Evolutionary conservation across 2,888 invertebrate genomes (phyloP).

Genomic region (Marronus borbonicus): DNA sequence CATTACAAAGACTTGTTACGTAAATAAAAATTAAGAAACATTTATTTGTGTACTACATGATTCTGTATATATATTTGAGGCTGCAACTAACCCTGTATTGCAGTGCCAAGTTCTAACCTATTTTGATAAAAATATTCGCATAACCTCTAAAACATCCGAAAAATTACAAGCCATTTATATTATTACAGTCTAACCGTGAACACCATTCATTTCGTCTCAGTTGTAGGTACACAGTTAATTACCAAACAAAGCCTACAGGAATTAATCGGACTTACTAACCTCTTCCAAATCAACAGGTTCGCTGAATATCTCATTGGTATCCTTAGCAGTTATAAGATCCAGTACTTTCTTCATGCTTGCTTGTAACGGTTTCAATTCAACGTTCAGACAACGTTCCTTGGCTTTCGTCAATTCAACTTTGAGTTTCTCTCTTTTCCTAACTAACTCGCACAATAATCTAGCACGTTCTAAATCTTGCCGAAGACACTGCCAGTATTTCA

Average conservation of each 20-base stretch:
- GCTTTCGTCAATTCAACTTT: constrained; percentile 90
- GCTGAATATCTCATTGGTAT: constrained; percentile 90
- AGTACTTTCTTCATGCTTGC: constrained; percentile 84
- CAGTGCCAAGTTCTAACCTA: no score
- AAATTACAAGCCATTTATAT: no score
- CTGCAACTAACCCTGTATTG: no score
- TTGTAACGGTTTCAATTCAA: constrained; percentile 87
- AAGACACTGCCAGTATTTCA: constrained; percentile 85
- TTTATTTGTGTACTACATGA: no score
- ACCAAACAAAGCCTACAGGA: background rate
- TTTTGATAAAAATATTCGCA: no score
- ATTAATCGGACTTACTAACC: constrained; percentile 66
- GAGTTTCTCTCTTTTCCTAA: constrained; percentile 95
- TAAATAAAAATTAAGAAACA: no score
- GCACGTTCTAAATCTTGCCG: constrained; percentile 88
- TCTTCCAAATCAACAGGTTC: constrained; percentile 93
- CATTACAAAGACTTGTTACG: no score
- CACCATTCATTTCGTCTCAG: no score
- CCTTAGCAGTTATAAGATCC: constrained; percentile 83
- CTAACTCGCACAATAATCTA: constrained; percentile 92
- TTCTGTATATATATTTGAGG: no score
- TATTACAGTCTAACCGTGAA: no score
- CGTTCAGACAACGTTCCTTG: constrained; percentile 85
- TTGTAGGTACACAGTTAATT: no score
- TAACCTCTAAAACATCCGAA: no score